Evolutionary conservation across 92 coral and sea anemone species (phyloP).

Genomic region (Heliopora coerulea): DNA sequence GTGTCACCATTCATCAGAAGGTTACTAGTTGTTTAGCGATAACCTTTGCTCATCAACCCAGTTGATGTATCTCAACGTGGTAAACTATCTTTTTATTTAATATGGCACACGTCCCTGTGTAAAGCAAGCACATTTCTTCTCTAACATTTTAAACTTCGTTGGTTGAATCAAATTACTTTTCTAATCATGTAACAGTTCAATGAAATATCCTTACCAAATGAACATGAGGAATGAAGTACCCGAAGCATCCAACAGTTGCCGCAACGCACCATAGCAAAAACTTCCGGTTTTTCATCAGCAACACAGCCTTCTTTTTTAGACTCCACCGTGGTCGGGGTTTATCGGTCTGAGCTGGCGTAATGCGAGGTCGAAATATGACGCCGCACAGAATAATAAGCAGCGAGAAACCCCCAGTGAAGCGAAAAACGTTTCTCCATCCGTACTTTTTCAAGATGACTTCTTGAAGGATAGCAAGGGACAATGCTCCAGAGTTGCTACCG

Average conservation of each 20-base stretch:
- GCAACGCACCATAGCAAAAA: slow-evolving; percentile 80
- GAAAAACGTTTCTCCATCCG: slow-evolving; percentile 90
- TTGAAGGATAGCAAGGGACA: slow-evolving; percentile 80
- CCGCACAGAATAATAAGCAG: slow-evolving; percentile 74
- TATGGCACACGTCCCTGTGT: too few relatives aligned
- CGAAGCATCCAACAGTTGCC: slow-evolving; percentile 80
- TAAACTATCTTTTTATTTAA: too few relatives aligned
- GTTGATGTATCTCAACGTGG: too few relatives aligned
- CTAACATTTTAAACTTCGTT: too few relatives aligned
- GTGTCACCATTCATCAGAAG: too few relatives aligned
- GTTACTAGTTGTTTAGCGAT: too few relatives aligned
- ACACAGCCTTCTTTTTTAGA: slow-evolving; percentile 17
- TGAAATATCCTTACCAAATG: slow-evolving; percentile 91
- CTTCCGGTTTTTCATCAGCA: slow-evolving; percentile 55
- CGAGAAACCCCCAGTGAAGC: slow-evolving; percentile 77
- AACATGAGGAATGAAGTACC: slow-evolving; percentile 93
- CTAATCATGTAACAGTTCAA: too few relatives aligned
- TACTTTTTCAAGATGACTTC: slow-evolving; percentile 63
- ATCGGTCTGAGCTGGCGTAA: slow-evolving; percentile 37
- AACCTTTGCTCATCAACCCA: too few relatives aligned
- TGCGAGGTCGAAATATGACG: slow-evolving; percentile 67
- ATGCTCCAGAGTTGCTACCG: slow-evolving; percentile 92
- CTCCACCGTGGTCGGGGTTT: not conserved
- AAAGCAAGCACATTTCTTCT: too few relatives aligned
- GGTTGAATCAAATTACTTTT: too few relatives aligned